A percentile compares a stretch with the other conserved stretches of the same genome.
phyloP scores from a whole-genome alignment of 64 coral and sea anemone genomes.

The Porites australiensis region DNA sequence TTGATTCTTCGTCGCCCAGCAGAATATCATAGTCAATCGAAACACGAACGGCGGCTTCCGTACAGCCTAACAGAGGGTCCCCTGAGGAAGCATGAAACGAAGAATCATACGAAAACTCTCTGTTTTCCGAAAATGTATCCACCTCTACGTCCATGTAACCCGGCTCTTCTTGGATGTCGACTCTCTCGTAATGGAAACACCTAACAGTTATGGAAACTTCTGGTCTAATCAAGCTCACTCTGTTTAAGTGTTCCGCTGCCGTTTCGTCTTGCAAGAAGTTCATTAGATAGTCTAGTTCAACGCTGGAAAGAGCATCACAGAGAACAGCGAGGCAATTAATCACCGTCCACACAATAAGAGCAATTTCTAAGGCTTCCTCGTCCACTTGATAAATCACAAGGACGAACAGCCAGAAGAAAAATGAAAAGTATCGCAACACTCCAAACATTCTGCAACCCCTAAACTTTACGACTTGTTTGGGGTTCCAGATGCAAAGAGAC shows the following conservation, averaged over 20 bases:
- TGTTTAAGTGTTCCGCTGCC: constrained; percentile 49
- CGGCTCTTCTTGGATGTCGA: constrained; percentile 21
- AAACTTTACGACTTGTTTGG: neutral
- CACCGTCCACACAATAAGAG: constrained; percentile 47
- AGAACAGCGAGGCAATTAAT: neutral
- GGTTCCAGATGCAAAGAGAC: no score
- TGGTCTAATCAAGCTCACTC: constrained; percentile 43
- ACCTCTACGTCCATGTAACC: constrained; percentile 65
- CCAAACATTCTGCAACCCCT: constrained; percentile 40
- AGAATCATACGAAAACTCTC: constrained; percentile 41
- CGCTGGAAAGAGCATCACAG: constrained; percentile 47
- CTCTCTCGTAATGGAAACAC: constrained; percentile 71
- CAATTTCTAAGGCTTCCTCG: no score
- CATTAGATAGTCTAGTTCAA: constrained; percentile 67
- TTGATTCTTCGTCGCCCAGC: constrained; percentile 67
- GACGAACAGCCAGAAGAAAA: constrained; percentile 82
- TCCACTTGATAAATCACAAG: constrained; percentile 44
- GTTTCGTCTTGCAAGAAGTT: constrained; percentile 77
- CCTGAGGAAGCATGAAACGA: constrained; percentile 49
- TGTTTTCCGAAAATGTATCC: constrained; percentile 29
- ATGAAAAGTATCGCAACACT: constrained; percentile 81
- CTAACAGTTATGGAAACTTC: constrained; percentile 48
- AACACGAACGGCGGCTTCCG: constrained; percentile 32
- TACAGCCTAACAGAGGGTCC: constrained; percentile 12
- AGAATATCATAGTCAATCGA: constrained; percentile 56